phyloP scores from a whole-genome alignment of 2,888 invertebrate genomes.

The Drosophila flavopinicola region DNA sequence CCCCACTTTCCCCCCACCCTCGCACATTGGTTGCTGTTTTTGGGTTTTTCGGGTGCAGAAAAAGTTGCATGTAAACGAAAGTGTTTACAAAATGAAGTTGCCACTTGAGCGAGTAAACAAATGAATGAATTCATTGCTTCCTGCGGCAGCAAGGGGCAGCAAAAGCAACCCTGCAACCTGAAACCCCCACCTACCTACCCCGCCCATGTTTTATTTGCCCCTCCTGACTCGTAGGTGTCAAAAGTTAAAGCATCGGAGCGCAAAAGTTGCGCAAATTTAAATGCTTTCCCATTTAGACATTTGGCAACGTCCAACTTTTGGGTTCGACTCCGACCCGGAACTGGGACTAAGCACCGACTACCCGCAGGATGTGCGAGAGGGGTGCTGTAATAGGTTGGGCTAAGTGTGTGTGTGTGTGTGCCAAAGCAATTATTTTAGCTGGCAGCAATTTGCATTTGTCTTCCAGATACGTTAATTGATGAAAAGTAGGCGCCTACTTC shows the following conservation, averaged over 20 bases:
- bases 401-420: slow-evolving; percentile 54
- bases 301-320: slow-evolving; percentile 69
- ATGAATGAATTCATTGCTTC: slow-evolving; percentile 81
- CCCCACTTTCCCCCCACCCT: background rate
- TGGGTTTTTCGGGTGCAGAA: slow-evolving; percentile 46
- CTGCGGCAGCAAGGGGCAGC: slow-evolving; percentile 36
- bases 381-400: background rate
- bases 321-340: slow-evolving; percentile 44
- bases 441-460: slow-evolving; percentile 73
- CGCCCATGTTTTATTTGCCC: slow-evolving; percentile 38
- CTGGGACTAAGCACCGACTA: slow-evolving; percentile 12
- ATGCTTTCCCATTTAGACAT: slow-evolving; percentile 70
- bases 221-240: slow-evolving; percentile 64
- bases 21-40: slow-evolving; percentile 43
- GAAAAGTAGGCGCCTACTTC: slow-evolving; percentile 9
- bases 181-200: slow-evolving; percentile 1
- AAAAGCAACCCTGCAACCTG: background rate
- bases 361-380: background rate
- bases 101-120: slow-evolving; percentile 80
- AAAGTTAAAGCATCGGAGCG: slow-evolving; percentile 77
- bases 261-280: slow-evolving; percentile 78
- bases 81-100: slow-evolving; percentile 81
- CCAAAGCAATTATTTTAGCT: slow-evolving; percentile 78
- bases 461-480: slow-evolving; percentile 47
- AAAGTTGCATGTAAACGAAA: slow-evolving; percentile 80